A percentile compares a stretch with the other conserved stretches of the same genome.
Evolutionary conservation across 1,140 invertebrate species (phyloP).

Genomic region (Cryptotermes secundus): DNA sequence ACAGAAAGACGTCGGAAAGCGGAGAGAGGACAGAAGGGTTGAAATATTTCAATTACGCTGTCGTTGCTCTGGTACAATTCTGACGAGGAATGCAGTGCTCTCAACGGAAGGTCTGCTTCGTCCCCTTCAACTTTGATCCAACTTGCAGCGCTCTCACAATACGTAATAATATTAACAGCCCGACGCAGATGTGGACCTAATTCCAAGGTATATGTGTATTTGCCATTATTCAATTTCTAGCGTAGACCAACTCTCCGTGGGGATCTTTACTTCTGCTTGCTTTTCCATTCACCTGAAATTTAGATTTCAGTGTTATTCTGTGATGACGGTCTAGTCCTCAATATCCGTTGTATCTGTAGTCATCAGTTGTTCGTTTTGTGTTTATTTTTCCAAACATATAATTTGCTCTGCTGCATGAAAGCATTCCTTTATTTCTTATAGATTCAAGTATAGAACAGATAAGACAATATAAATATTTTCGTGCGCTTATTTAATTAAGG

Average conservation of each 20-base stretch:
- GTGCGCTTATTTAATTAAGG: no score
- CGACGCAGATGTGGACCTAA: neutral
- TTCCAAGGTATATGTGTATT: neutral
- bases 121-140: neutral
- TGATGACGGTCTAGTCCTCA: no score
- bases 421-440: no score
- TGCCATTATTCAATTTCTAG: neutral
- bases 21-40: neutral
- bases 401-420: no score
- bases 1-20: neutral
- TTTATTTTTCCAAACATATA: no score
- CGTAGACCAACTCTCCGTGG: neutral
- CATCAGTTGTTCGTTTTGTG: no score
- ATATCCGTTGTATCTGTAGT: no score
- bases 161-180: neutral
- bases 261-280: neutral
- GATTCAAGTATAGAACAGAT: no score
- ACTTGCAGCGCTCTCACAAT: neutral
- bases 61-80: neutral
- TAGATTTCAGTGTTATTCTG: neutral
- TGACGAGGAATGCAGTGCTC: neutral
- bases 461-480: no score
- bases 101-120: neutral
- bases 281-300: neutral
- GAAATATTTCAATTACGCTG: constrained; percentile 15